phyloP scores from a whole-genome alignment of 23 tunicate genomes.

The Halocynthia roretzi region DNA sequence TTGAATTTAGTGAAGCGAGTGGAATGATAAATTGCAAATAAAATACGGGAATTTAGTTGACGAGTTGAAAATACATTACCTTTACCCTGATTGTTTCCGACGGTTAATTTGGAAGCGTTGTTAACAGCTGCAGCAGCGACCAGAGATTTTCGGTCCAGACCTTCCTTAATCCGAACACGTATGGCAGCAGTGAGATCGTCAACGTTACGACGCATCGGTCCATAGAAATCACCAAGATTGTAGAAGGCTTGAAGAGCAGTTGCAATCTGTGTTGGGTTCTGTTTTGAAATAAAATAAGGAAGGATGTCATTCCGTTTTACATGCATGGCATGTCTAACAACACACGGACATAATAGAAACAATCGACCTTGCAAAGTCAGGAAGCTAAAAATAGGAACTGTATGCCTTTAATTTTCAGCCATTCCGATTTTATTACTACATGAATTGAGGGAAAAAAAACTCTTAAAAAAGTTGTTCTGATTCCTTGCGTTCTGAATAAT shows the following conservation, averaged over 20 bases:
- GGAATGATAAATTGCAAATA: not conserved
- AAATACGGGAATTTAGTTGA: not conserved
- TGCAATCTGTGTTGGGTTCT: slow-evolving; percentile 88
- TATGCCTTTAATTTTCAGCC: too few relatives aligned
- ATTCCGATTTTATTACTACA: too few relatives aligned
- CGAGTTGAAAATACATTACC: not conserved
- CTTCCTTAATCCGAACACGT: slow-evolving; percentile 38
- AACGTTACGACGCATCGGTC: slow-evolving; percentile 33
- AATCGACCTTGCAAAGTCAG: too few relatives aligned
- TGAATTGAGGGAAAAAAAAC: too few relatives aligned
- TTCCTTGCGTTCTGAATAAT: too few relatives aligned
- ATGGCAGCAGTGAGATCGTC: slow-evolving; percentile 24
- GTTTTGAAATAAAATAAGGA: not conserved
- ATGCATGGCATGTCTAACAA: not conserved
- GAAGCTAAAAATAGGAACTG: too few relatives aligned
- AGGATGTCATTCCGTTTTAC: too few relatives aligned
- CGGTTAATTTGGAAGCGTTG: not conserved
- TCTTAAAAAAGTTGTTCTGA: too few relatives aligned
- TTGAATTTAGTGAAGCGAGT: too few relatives aligned
- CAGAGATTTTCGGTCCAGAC: slow-evolving; percentile 40
- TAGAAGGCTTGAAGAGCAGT: slow-evolving; percentile 88
- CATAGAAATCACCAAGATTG: slow-evolving; percentile 63
- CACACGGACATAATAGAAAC: not conserved
- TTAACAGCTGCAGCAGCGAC: not conserved
- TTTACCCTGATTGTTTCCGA: slow-evolving; percentile 9